A percentile compares a stretch with the other conserved stretches of the same genome.
Evolutionary conservation across 2,113 vertebrate genomes (phyloP).

Genomic region (Ptilorrhoa leucosticta): DNA sequence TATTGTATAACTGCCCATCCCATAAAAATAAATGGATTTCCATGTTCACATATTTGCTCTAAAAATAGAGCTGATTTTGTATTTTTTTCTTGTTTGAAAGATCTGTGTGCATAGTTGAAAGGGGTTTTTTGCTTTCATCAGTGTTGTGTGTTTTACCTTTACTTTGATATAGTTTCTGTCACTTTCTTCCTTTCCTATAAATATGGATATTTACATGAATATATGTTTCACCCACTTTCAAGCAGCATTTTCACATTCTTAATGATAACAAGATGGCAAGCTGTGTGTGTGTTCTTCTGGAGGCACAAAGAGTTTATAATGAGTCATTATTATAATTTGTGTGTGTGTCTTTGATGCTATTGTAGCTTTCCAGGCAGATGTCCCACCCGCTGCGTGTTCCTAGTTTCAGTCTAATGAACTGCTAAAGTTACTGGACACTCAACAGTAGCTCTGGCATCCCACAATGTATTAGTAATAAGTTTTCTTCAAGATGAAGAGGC

Average conservation of each 20-base stretch:
- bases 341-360: slow-evolving; percentile 21
- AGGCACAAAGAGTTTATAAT: slow-evolving; percentile 15
- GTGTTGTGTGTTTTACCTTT: not conserved
- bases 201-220: not conserved
- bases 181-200: not conserved
- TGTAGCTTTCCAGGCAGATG: slow-evolving; percentile 7
- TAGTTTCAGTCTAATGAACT: slow-evolving; percentile 40
- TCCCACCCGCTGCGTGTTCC: slow-evolving; percentile 8
- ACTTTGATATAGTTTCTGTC: not conserved
- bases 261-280: slow-evolving; percentile 39
- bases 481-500: slow-evolving; percentile 39
- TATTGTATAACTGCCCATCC: not conserved
- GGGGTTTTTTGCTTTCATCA: not conserved
- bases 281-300: not conserved
- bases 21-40: not conserved
- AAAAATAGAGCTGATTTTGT: not conserved
- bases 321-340: slow-evolving; percentile 45
- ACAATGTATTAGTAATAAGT: slow-evolving; percentile 34
- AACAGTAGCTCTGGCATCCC: not conserved
- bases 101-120: not conserved
- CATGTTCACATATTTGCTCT: not conserved
- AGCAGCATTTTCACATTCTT: not conserved
- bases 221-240: not conserved
- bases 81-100: not conserved
- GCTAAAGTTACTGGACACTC: slow-evolving; percentile 17